Conservation (phyloP, 2,888 invertebrate species). For the Dendrolimus houi region DNA sequence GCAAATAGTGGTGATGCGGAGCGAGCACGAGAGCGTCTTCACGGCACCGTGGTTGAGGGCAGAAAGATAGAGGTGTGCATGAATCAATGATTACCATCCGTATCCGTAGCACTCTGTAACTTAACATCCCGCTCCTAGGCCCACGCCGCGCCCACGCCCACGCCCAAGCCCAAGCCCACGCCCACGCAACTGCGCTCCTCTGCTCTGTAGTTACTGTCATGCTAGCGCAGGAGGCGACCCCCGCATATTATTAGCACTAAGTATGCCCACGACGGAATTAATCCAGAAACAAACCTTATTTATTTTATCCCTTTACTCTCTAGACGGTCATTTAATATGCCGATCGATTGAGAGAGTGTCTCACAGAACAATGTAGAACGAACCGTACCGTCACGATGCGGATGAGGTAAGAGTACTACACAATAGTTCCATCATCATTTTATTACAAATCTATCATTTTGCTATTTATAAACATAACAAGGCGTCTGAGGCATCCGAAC, state of each 20-base stretch:
- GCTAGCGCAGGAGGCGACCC: conserved; percentile 49
- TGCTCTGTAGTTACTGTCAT: conserved; percentile 76
- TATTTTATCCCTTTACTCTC: conserved; percentile 79
- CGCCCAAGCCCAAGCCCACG: conserved; percentile 31
- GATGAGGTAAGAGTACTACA: conserved; percentile 69
- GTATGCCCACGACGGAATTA: conserved; percentile 49
- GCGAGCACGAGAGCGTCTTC: conserved; percentile 99
- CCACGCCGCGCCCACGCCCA: conserved; percentile 53
- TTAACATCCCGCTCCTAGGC: conserved; percentile 79
- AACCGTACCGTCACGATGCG: conserved; percentile 71
- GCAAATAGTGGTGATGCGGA: conserved; percentile 99
- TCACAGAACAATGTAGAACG: conserved; percentile 76
- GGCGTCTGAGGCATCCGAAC: not conserved
- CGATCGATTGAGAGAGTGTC: conserved; percentile 75
- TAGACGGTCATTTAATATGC: conserved; percentile 82
- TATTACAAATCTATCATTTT: conserved; percentile 13
- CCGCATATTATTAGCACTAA: conserved; percentile 55
- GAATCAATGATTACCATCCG: conserved; percentile 80
- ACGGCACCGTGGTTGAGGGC: conserved; percentile 99
- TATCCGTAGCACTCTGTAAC: conserved; percentile 77
- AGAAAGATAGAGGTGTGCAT: conserved; percentile 99
- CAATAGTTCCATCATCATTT: conserved; percentile 48
- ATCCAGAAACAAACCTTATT: conserved; percentile 75
- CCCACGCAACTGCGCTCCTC: conserved; percentile 72
- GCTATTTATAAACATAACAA: not conserved